Percentiles rank a stretch among this genome's conserved stretches.
Evolutionary conservation across 2,797 vertebrate genomes (phyloP).

Genomic region (Antennarius maculatus): DNA sequence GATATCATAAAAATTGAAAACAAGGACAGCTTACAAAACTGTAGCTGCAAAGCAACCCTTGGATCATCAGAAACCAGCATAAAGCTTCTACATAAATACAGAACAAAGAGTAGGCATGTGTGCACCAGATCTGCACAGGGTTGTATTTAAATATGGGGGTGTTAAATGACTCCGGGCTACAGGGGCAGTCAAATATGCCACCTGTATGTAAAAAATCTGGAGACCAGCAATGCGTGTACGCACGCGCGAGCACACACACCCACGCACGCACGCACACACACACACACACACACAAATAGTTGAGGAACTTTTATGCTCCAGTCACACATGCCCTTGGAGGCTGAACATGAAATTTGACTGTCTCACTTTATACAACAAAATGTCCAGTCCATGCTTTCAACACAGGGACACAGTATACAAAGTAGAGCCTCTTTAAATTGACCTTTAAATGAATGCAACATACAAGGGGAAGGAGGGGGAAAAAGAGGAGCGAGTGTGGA

Average conservation of each 20-base stretch:
- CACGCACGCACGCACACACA: constrained; percentile 13
- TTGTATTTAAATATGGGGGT: constrained; percentile 55
- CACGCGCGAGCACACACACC: constrained; percentile 18
- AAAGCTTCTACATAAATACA: constrained; percentile 59
- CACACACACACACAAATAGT: constrained; percentile 15
- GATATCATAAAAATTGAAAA: constrained; percentile 12
- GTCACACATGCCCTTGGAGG: constrained; percentile 26
- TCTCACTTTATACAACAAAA: constrained; percentile 27
- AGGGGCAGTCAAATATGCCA: constrained; percentile 72
- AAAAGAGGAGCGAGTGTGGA: constrained; percentile 28
- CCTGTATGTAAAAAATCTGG: constrained; percentile 78
- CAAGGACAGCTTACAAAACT: constrained; percentile 13
- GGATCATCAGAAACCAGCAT: constrained; percentile 22
- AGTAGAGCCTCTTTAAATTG: constrained; percentile 35
- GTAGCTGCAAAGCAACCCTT: constrained; percentile 41
- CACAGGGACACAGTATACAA: constrained; percentile 17
- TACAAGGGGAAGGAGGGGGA: constrained; percentile 7
- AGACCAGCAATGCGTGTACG: constrained; percentile 17
- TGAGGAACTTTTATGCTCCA: constrained; percentile 51
- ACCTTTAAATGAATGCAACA: constrained; percentile 49
- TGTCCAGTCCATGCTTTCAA: constrained; percentile 30
- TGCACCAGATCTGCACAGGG: constrained; percentile 39
- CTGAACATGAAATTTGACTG: constrained; percentile 56
- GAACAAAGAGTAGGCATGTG: constrained; percentile 69
- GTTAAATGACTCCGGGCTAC: constrained; percentile 45